Evolutionary conservation across 1,140 invertebrate species (phyloP), one percentile per base, ranked within the genome.

Genomic region (Parapsyche elsis): DNA sequence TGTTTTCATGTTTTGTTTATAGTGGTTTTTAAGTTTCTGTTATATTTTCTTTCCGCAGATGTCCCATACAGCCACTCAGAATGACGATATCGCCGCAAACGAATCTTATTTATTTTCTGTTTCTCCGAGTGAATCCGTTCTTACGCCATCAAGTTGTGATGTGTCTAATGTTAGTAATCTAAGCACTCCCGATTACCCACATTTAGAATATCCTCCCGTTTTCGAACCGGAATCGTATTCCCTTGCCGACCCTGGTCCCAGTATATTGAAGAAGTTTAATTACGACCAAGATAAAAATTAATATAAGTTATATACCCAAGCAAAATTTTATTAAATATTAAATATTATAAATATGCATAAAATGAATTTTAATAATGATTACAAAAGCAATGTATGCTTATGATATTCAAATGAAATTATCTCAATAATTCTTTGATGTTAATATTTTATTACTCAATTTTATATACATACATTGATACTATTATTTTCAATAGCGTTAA

Each of bases 141-240:
- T 79, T 21, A 30, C 77, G 44, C 21, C 46, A 30, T 26, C 73
- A 5, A 57, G 73, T 75, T 76, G 71, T 53, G 81, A 80, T 10
- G 71, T 44, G 23, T 23, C 61, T 26, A 81, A 74, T 57, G 10
- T 80, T 16, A 61, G 71, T 38, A 84, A 81, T 61, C 23, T 79
- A 23, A 81, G 70, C 46, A 84, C 83, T 19, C 83, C 83, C 14
- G 83, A 84, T 59, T 95, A 95, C 87, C 93, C 94, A 49, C 94
- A 93, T 83, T 89, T 95, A 85, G 93, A 94, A 87, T 95, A 94
- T 86, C 94, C 94, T 10, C 94, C 94, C 45, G 93, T 94, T 61
- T 95, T 95, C 87, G 93, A 95, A 86, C 91, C 94, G 0, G 94
- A 94, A 85, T 94, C 93, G 0, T 96, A 95, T 86, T 93, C 93